Conservation (phyloP, 1,140 invertebrate species). For the Brachionus sp. region DNA sequence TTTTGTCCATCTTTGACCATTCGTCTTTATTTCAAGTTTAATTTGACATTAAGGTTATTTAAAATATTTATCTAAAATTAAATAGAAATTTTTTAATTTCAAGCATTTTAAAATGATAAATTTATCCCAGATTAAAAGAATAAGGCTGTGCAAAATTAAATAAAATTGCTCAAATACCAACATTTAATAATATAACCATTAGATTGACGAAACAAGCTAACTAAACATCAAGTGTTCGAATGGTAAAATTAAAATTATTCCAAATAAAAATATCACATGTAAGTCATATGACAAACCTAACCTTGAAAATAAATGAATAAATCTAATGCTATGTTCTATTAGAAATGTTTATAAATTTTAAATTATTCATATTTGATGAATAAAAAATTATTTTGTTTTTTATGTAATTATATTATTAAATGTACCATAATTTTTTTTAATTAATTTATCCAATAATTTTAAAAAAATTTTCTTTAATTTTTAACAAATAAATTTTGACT, state of each 20-base stretch:
- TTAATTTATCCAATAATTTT: too few relatives aligned
- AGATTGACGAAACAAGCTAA: not conserved
- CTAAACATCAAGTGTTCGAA: not conserved
- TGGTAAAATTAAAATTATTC: not conserved
- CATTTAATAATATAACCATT: not conserved
- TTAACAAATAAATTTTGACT: too few relatives aligned
- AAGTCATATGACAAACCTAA: not conserved
- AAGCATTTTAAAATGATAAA: not conserved
- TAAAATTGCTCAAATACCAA: not conserved
- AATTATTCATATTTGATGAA: too few relatives aligned
- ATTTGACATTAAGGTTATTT: not conserved
- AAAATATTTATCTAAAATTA: not conserved
- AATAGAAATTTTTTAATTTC: not conserved
- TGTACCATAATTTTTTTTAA: too few relatives aligned
- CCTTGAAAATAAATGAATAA: not conserved
- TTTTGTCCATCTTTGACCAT: conserved; percentile 47
- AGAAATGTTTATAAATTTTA: too few relatives aligned
- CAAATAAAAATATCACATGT: not conserved
- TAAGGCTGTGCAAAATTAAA: not conserved
- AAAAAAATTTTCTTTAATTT: too few relatives aligned
- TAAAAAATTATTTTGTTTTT: too few relatives aligned
- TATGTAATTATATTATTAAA: too few relatives aligned
- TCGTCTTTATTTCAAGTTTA: not conserved
- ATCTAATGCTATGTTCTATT: too few relatives aligned
- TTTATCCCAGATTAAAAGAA: not conserved